Conservation (phyloP, 2,888 invertebrate species). For the Eilema griseolum region DNA sequence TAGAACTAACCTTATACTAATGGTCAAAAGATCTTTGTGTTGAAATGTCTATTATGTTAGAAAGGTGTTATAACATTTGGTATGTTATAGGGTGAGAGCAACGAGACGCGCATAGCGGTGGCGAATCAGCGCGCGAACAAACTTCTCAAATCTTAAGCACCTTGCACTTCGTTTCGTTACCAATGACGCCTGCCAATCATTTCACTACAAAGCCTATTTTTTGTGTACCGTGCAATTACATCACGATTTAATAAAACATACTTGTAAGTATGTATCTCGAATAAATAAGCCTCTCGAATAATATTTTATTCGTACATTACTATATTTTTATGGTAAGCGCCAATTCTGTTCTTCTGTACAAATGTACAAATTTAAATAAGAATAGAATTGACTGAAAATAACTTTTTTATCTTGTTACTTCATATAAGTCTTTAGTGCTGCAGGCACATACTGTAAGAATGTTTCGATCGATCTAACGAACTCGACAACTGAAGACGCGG, state of each 20-base stretch:
- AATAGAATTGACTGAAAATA: not conserved
- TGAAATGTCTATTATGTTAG: slow-evolving; percentile 6
- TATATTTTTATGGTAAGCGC: not conserved
- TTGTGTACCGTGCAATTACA: not conserved
- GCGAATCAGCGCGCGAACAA: slow-evolving; percentile 97
- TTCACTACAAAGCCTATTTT: not conserved
- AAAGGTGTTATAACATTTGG: slow-evolving; percentile 22
- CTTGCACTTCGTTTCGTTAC: slow-evolving; percentile 26
- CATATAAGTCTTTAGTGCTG: not conserved
- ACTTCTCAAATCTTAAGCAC: slow-evolving; percentile 90
- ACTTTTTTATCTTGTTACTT: not conserved
- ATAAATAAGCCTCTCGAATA: not conserved
- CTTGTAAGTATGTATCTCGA: not conserved
- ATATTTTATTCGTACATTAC: not conserved
- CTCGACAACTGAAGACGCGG: no score
- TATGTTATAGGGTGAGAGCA: slow-evolving; percentile 90
- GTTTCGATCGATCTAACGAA: no score
- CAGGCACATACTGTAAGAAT: no score
- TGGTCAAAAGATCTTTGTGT: not conserved
- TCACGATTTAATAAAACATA: not conserved
- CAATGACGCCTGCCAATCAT: slow-evolving; percentile 45
- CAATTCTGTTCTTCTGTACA: not conserved
- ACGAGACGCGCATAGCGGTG: slow-evolving; percentile 95
- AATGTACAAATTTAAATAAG: not conserved
- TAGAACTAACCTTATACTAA: not conserved